Conservation (phyloP, 2,113 vertebrate genomes). For the Sylvilagus bachmani region DNA sequence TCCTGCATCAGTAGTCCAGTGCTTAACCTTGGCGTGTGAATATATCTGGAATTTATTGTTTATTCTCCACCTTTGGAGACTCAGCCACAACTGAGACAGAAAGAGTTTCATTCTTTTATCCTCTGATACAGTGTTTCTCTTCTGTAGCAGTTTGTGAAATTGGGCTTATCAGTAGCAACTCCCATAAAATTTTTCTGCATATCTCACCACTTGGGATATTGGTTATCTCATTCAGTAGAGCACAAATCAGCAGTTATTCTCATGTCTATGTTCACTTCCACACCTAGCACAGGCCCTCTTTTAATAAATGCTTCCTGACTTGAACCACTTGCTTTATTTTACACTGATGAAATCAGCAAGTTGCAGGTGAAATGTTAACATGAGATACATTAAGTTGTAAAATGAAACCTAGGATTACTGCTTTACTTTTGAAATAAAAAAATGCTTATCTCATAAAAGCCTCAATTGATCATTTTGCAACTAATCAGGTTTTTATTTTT, state of each 20-base stretch:
- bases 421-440: constrained; percentile 51
- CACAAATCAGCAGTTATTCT: constrained; percentile 8
- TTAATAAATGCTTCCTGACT: constrained; percentile 50
- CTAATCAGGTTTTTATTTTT: no score
- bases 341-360: constrained; percentile 28
- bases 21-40: background rate
- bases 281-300: background rate
- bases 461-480: constrained; percentile 28
- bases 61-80: background rate
- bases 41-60: constrained; percentile 46
- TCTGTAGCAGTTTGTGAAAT: constrained; percentile 26
- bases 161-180: constrained; percentile 32
- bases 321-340: constrained; percentile 60
- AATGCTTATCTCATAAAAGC: constrained; percentile 8
- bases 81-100: constrained; percentile 29
- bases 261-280: background rate
- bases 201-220: background rate
- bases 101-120: constrained; percentile 22
- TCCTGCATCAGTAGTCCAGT: background rate
- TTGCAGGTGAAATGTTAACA: constrained; percentile 60
- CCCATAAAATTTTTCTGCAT: background rate
- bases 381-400: constrained; percentile 54
- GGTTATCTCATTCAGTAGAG: constrained; percentile 38
- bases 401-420: constrained; percentile 47
- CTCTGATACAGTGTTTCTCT: constrained; percentile 5